These are phyloP conservation scores for Epiperipatus broadwayi DNA, from an alignment of 2,888 invertebrate species.

Conservation along the genomic window DNA sequence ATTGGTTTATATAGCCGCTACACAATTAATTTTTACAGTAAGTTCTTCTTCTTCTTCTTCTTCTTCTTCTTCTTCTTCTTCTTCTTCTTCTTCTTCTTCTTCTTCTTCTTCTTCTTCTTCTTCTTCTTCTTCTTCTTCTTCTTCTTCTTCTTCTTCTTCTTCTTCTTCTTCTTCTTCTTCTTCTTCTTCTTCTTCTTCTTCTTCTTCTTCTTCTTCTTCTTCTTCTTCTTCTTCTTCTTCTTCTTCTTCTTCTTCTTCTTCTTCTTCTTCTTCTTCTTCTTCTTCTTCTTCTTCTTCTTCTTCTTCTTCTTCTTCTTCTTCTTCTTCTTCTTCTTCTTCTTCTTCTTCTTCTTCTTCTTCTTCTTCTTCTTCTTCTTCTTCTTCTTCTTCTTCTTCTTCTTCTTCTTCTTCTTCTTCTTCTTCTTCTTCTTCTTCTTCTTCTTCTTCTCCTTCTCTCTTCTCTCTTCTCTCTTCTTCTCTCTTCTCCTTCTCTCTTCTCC, in stretches of 20 bases:
- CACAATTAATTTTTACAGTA: no score
- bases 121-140: neutral
- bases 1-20: no score
- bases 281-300: constrained; percentile 1
- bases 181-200: neutral
- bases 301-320: neutral
- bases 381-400: constrained; percentile 1
- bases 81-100: neutral
- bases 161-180: neutral
- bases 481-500: no score
- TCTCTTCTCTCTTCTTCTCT: neutral
- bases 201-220: neutral
- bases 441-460: neutral
- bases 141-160: neutral
- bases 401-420: no score
- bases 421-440: neutral
- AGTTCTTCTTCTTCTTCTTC: neutral
- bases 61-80: neutral
- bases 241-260: neutral
- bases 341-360: neutral
- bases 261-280: constrained; percentile 1
- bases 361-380: neutral
- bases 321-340: neutral
- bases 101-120: neutral
- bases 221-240: neutral